These are phyloP conservation scores for Prunella strophiata DNA, from an alignment of 2,797 vertebrate genomes.

Conservation along the genomic window DNA sequence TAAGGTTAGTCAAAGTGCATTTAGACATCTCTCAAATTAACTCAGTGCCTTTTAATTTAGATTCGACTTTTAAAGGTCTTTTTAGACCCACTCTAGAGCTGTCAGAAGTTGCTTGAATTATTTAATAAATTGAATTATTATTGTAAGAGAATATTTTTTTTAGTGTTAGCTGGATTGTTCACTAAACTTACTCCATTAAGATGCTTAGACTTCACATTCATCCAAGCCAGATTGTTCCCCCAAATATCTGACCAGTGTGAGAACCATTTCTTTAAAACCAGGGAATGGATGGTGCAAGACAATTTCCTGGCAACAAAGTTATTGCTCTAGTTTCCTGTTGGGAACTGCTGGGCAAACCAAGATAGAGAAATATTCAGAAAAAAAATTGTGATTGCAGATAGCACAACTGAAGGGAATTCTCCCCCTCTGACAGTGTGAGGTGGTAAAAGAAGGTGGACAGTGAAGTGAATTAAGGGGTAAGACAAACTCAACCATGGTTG, in stretches of 20 bases:
- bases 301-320: background rate
- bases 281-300: background rate
- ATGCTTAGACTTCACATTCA: background rate
- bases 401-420: background rate
- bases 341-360: background rate
- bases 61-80: background rate
- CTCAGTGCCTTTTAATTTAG: background rate
- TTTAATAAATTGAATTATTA: background rate
- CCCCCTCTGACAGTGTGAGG: background rate
- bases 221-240: background rate
- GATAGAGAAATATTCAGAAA: background rate
- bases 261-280: background rate
- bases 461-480: background rate
- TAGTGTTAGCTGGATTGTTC: background rate
- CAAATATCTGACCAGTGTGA: background rate
- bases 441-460: background rate
- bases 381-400: background rate
- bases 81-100: background rate
- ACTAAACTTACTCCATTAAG: background rate
- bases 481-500: rapidly evolving
- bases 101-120: background rate
- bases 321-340: background rate
- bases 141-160: background rate
- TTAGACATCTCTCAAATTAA: background rate
- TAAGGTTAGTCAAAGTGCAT: background rate